These are phyloP conservation scores for Epicampocera succincta DNA, from an alignment of 2,888 invertebrate genomes.

Conservation along the genomic window DNA sequence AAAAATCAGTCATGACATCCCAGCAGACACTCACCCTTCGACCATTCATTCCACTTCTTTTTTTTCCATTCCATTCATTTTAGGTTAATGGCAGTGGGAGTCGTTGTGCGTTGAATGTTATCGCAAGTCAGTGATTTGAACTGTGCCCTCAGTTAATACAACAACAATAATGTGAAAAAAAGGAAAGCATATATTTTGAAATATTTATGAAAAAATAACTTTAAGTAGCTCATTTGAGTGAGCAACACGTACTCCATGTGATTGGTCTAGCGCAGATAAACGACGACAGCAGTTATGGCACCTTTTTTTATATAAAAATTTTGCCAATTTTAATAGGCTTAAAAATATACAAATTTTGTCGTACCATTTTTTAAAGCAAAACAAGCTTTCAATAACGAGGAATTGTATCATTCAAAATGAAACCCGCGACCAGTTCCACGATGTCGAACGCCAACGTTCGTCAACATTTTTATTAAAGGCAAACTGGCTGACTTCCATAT, in stretches of 20 bases:
- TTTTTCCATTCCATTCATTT: not conserved
- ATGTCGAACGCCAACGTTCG: no score
- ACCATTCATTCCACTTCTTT: not conserved
- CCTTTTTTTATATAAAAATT: no score
- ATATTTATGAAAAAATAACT: slow-evolving; percentile 37
- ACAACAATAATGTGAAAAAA: slow-evolving; percentile 27
- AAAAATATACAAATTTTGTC: no score
- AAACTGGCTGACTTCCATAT: no score
- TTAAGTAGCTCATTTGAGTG: slow-evolving; percentile 72
- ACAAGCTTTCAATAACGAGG: no score
- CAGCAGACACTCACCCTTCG: slow-evolving; percentile 31
- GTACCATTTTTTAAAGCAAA: no score
- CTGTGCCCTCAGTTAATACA: slow-evolving; percentile 48
- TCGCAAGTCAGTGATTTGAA: slow-evolving; percentile 57
- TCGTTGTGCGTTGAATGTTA: slow-evolving; percentile 46
- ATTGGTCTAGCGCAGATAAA: slow-evolving; percentile 71
- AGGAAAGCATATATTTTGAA: slow-evolving; percentile 22
- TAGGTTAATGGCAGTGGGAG: not conserved
- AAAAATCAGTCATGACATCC: slow-evolving; percentile 59
- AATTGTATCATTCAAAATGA: no score
- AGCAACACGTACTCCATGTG: slow-evolving; percentile 72
- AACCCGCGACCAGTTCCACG: no score
- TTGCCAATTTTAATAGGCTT: no score
- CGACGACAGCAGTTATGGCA: slow-evolving; percentile 24
- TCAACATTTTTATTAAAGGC: no score